These are phyloP conservation scores for Acrocephalus arundinaceus DNA, from an alignment of 2,113 vertebrate species.

Conservation along the genomic window DNA sequence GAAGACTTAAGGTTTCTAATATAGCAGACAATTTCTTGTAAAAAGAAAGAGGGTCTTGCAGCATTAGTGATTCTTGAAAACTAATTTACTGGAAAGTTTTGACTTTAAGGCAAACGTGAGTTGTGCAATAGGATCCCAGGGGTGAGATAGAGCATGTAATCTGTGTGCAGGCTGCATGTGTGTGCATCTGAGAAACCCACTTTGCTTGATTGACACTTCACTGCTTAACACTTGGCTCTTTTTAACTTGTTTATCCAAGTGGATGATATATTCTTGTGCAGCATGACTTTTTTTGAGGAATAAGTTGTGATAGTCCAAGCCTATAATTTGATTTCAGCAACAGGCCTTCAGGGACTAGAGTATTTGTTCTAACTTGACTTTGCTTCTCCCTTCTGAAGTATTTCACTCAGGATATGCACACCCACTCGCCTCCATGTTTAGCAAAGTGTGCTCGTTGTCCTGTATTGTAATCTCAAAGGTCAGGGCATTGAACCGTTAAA, in stretches of 20 bases:
- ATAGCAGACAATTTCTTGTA: background rate
- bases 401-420: slow-evolving; percentile 5
- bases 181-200: background rate
- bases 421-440: background rate
- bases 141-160: background rate
- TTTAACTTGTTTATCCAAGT: slow-evolving; percentile 37
- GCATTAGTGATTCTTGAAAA: background rate
- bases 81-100: background rate
- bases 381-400: background rate
- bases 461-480: slow-evolving; percentile 36
- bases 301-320: background rate
- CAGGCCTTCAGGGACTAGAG: background rate
- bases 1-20: background rate
- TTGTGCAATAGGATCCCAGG: background rate
- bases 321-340: slow-evolving; percentile 42
- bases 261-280: background rate
- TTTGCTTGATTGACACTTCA: background rate
- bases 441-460: slow-evolving; percentile 12
- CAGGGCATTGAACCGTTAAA: slow-evolving; percentile 20
- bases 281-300: background rate
- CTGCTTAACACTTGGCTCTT: slow-evolving; percentile 13
- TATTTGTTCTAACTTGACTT: slow-evolving; percentile 46
- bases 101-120: background rate
- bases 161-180: background rate
- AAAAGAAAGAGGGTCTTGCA: background rate